Conservation (phyloP, 2,888 invertebrate species). For the Allolobophora icterica region DNA sequence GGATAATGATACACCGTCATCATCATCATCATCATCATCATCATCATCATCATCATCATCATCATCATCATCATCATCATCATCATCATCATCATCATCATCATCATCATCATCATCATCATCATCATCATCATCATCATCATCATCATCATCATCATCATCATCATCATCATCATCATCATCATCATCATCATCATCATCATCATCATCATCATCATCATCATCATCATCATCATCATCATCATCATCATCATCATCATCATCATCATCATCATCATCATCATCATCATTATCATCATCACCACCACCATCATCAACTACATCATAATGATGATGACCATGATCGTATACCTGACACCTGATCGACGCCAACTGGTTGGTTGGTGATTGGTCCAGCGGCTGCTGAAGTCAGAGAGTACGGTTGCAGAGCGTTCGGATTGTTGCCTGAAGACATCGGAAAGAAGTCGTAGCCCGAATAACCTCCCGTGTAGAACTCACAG, state of each 20-base stretch:
- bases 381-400: not conserved
- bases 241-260: constrained; percentile 36
- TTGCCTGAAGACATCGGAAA: constrained; percentile 20
- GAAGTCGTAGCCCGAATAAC: constrained; percentile 24
- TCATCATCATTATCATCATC: constrained; percentile 33
- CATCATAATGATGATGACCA: constrained; percentile 31
- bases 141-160: constrained; percentile 33
- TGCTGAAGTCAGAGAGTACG: not conserved
- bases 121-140: constrained; percentile 32
- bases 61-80: constrained; percentile 39
- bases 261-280: constrained; percentile 30
- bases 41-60: constrained; percentile 41
- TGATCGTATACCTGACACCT: constrained; percentile 31
- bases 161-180: constrained; percentile 32
- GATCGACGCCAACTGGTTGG: not conserved
- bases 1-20: constrained; percentile 27
- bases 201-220: constrained; percentile 38
- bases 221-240: constrained; percentile 35
- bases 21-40: constrained; percentile 36
- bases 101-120: constrained; percentile 32
- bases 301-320: constrained; percentile 36
- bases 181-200: constrained; percentile 35
- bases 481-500: constrained; percentile 22
- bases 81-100: constrained; percentile 36
- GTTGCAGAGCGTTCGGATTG: not conserved